phyloP scores from a whole-genome alignment of 2,888 invertebrate species.

The Trisateles emortualis region DNA sequence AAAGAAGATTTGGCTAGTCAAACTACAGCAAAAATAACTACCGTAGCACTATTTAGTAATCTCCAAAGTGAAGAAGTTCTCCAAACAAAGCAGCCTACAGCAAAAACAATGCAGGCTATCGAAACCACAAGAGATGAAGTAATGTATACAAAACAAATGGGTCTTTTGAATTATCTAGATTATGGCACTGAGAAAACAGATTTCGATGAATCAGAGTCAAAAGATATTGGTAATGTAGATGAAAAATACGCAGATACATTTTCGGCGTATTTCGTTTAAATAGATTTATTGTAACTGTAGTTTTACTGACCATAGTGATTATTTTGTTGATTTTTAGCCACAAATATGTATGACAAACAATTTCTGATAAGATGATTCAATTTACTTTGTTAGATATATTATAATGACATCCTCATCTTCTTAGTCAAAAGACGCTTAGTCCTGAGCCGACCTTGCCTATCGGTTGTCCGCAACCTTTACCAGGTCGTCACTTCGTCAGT shows the following conservation, averaged over 20 bases:
- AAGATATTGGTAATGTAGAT: slow-evolving; percentile 47
- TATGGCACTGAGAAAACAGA: slow-evolving; percentile 63
- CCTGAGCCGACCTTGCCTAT: too few relatives aligned
- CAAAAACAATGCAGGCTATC: slow-evolving; percentile 27
- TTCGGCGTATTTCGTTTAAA: slow-evolving; percentile 52
- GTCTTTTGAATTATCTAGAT: slow-evolving; percentile 69
- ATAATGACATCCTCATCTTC: too few relatives aligned
- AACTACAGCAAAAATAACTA: slow-evolving; percentile 3
- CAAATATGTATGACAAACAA: too few relatives aligned
- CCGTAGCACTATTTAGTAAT: slow-evolving; percentile 33
- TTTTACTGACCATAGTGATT: background rate
- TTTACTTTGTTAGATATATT: too few relatives aligned
- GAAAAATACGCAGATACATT: slow-evolving; percentile 54
- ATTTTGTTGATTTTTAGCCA: background rate
- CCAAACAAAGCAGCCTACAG: slow-evolving; percentile 35
- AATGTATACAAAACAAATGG: slow-evolving; percentile 61
- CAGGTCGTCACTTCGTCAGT: too few relatives aligned
- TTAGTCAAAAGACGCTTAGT: too few relatives aligned
- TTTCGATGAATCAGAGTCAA: slow-evolving; percentile 56
- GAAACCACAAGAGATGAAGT: too few relatives aligned
- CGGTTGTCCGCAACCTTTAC: too few relatives aligned
- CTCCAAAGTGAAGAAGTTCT: slow-evolving; percentile 52
- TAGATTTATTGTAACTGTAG: background rate
- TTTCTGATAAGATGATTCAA: too few relatives aligned
- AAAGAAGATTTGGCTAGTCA: slow-evolving; percentile 28